Base-by-base conservation (phyloP, 2,113 vertebrate genomes). In the Trichomycterus rosablanca region DNA sequence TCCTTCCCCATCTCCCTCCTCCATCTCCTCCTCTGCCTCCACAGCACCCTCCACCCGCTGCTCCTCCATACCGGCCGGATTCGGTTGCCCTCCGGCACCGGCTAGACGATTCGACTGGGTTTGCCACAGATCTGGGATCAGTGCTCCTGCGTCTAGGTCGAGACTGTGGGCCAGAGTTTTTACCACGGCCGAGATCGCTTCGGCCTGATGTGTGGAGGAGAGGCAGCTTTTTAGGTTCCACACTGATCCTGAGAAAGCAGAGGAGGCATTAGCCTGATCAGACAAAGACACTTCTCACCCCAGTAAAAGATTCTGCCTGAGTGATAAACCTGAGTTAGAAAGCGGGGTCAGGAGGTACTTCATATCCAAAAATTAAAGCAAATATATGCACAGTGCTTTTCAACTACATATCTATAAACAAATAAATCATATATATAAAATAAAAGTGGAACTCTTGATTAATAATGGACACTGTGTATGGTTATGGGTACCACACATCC, bases 201-300 rank as follows among this genome's bases (percentile, higher is more conserved):
- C 86, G 34, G 94, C 90, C 76, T 97, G 89, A 62, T 83, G 89
- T 40, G 83, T 83, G 2, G 80, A 70, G 10, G 94, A 91, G 32
- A 97, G 76, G 26, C 83, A 70, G 34, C 76, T 82, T 76, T 94
- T 97, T 74, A 97, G 73, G 73, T 98, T 99, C 96, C 95, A 99
- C 37, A 93, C 12, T 0, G 80, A 74, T 11, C 88, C 85, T 89
- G 74, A 23, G 34, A 51, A 3, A 28, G 42, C 4, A 30, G 6
- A 7, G 43, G 12, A 34, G 48, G 19, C 32, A 46, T 39, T 24
- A 28, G 10, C 6, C 7, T 11, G 15, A 2, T 20, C 30, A 46
- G 9, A 34, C n/a, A n/a, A n/a, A n/a, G n/a, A n/a, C n/a, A n/a
- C n/a, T n/a, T n/a, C n/a, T n/a, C n/a, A n/a, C n/a, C n/a, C n/a